These are phyloP conservation scores for Sapayoa aenigma DNA, from an alignment of 2,113 vertebrate genomes.

Conservation along the genomic window DNA sequence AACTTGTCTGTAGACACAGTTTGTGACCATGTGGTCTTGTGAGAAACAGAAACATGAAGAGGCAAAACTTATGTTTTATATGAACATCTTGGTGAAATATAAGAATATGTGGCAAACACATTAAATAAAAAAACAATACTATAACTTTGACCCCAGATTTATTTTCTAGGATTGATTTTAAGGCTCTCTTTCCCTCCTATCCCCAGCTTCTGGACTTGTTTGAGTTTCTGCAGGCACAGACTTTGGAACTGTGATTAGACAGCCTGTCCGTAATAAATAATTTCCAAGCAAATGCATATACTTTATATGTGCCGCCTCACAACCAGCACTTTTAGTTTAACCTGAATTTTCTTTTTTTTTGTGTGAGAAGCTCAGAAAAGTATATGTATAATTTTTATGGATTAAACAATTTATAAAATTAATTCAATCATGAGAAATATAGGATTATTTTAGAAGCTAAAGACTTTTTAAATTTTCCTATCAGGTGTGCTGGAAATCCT, in stretches of 20 bases:
- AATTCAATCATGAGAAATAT: neutral
- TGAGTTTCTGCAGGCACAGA: neutral
- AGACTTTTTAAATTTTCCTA: neutral
- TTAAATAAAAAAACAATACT: neutral
- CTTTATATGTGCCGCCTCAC: neutral
- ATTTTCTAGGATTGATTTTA: neutral
- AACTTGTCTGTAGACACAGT: neutral
- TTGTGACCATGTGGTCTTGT: neutral
- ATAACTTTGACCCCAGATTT: neutral
- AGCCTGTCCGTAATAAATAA: neutral
- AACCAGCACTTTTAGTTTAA: neutral
- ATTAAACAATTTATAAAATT: neutral
- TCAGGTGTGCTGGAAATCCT: neutral
- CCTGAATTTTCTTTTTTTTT: neutral
- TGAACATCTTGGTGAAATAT: neutral
- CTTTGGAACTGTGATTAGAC: neutral
- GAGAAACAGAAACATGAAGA: neutral
- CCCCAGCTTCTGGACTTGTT: neutral
- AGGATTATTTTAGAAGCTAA: neutral
- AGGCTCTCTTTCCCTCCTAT: neutral
- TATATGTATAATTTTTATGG: neutral
- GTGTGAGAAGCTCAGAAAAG: neutral
- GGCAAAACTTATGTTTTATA: neutral
- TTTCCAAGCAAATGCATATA: fast-evolving
- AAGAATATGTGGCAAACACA: neutral